Percentiles rank a stretch among this genome's conserved stretches.
Evolutionary conservation across 2,888 invertebrate genomes (phyloP).

Genomic region (Lycocerus yunnanus): DNA sequence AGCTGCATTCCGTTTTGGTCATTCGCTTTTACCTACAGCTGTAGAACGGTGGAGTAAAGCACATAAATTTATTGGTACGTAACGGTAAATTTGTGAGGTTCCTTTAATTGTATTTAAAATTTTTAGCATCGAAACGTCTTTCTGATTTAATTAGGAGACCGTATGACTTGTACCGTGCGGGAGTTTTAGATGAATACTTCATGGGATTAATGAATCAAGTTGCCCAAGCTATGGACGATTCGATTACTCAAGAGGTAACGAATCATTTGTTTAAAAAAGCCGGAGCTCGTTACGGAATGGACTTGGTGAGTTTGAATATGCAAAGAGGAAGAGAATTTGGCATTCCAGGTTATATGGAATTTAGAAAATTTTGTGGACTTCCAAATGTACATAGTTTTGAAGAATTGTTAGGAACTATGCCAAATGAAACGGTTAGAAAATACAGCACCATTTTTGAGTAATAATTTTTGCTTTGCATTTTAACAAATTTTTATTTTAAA

Average conservation of each 20-base stretch:
- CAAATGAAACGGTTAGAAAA: constrained; percentile 82
- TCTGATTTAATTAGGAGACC: constrained; percentile 88
- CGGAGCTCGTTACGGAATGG: constrained; percentile 77
- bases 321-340: constrained; percentile 91
- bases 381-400: constrained; percentile 78
- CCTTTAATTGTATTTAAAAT: background rate
- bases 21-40: constrained; percentile 86
- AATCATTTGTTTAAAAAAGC: constrained; percentile 90
- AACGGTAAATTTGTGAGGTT: background rate
- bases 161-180: constrained; percentile 87
- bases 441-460: constrained; percentile 84
- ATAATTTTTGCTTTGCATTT: constrained; percentile 30
- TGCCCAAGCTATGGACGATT: constrained; percentile 94
- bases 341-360: constrained; percentile 91
- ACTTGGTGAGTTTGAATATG: constrained; percentile 91
- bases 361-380: constrained; percentile 87
- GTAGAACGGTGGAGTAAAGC: constrained; percentile 94
- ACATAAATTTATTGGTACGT: constrained; percentile 88
- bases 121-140: constrained; percentile 80
- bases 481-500: background rate
- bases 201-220: constrained; percentile 94
- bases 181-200: constrained; percentile 88
- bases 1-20: constrained; percentile 91
- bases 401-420: constrained; percentile 84
- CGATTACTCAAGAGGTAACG: constrained; percentile 87